Base-by-base conservation (phyloP, 1,140 invertebrate species). In the Caenorhabditis latens region DNA sequence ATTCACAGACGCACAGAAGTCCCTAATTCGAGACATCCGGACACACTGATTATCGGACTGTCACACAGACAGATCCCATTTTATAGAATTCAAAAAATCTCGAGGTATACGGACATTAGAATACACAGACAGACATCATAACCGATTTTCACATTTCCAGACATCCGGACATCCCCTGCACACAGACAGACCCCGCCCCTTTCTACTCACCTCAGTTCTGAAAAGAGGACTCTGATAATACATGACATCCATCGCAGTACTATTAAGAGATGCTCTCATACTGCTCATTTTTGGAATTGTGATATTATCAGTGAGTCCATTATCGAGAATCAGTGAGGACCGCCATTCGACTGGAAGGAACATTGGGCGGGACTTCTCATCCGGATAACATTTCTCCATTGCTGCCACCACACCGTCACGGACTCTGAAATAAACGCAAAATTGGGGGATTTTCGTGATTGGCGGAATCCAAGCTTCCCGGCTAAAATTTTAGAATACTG, bases 201-300 rank as follows among this genome's bases (percentile, higher is more conserved):
- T n/a, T n/a, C n/a, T n/a, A n/a, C n/a, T n/a, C n/a, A 94, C 95
- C 94, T 96, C 95, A 57, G 94, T 94, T 85, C 95, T 94, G 90
- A 96, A 96, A 2, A 96, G 91, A 61, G 95, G 95, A 93, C 95
- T 96, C 57, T 95, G 96, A 90, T 96, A 96, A 90, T 96, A 96
- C 92, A 96, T 94, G 87, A 96, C 95, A 91, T 96, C 95, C 95
- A 96, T 95, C 40, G 95, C 95, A 58, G 95, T 95, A 58, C 95
- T 94, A 58, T 92, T 92, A 2, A 92, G 85, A 1, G 90, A 88
- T 57, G 42, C 86, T 40, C 91, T 53, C 79, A 92, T 88, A 16
- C 53, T 85, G 50, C 88, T 83, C 91, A 92, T 92, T 61, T 89
- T 84, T 57, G 89, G 91, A 43, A 92, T 83, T 32, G 92, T 92